A percentile compares a stretch with the other conserved stretches of the same genome.
Evolutionary conservation across 2,113 vertebrate genomes (phyloP).

Genomic region (Helogale parvula): DNA sequence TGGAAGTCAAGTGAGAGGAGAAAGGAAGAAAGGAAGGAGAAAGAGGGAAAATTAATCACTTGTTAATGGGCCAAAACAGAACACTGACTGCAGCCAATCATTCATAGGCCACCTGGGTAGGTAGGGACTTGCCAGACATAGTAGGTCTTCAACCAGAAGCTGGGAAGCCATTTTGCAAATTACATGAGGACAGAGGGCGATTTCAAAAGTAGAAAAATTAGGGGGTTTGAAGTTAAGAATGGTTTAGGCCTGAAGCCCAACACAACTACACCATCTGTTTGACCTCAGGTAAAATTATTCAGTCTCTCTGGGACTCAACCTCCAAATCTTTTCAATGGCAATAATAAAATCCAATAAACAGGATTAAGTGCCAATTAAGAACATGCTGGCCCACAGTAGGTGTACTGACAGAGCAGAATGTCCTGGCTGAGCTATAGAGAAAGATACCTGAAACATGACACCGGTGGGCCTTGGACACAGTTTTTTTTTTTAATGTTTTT

Average conservation of each 20-base stretch:
- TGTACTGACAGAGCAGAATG: neutral
- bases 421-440: neutral
- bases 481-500: neutral
- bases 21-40: neutral
- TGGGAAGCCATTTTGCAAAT: neutral
- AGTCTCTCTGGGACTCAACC: neutral
- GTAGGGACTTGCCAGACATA: neutral
- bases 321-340: neutral
- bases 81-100: neutral
- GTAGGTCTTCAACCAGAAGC: neutral
- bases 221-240: neutral
- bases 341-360: neutral
- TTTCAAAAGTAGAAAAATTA: neutral
- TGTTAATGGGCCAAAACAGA: neutral
- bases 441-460: neutral
- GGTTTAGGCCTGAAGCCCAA: neutral
- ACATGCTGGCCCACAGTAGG: neutral
- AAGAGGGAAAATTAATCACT: neutral
- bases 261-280: neutral
- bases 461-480: neutral
- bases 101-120: neutral
- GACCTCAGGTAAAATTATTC: neutral
- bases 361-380: neutral
- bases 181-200: neutral
- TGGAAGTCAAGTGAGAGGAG: neutral